Conservation (phyloP, 2,797 vertebrate genomes). For the Manis crassicaudata region DNA sequence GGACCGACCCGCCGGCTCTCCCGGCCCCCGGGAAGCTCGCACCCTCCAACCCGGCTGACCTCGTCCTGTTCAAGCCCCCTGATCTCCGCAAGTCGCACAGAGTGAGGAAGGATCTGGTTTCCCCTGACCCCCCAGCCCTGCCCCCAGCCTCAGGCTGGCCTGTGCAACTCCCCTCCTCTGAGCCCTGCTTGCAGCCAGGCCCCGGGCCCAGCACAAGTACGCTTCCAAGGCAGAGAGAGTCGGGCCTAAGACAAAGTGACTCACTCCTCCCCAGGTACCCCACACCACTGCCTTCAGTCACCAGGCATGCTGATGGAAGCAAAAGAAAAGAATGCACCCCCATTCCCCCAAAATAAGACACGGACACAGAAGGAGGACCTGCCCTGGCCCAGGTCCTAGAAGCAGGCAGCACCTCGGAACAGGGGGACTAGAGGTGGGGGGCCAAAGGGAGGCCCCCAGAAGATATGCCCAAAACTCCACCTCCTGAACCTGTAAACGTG, state of each 20-base stretch:
- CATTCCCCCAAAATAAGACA: neutral
- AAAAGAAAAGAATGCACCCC: fast-evolving
- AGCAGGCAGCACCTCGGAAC: neutral
- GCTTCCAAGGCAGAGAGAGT: neutral
- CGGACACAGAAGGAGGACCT: neutral
- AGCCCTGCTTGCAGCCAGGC: too few species aligned
- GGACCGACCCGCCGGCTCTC: fast-evolving
- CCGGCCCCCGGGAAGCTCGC: neutral
- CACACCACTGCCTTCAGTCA: fast-evolving
- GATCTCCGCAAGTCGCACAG: neutral
- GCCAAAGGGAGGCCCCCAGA: neutral
- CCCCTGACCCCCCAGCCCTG: neutral
- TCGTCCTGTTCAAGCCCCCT: neutral
- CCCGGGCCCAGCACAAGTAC: neutral
- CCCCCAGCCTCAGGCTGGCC: too few species aligned
- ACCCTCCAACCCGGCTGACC: neutral
- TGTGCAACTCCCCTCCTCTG: fast-evolving
- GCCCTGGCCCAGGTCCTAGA: neutral
- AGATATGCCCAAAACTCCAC: neutral
- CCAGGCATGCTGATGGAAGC: neutral
- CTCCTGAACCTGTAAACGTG: neutral
- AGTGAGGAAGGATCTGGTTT: neutral
- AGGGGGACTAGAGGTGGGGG: too few species aligned
- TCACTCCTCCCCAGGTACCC: neutral
- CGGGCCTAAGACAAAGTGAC: neutral